phyloP scores from a whole-genome alignment of 2,113 vertebrate genomes.

The Pseudopipra pipra region DNA sequence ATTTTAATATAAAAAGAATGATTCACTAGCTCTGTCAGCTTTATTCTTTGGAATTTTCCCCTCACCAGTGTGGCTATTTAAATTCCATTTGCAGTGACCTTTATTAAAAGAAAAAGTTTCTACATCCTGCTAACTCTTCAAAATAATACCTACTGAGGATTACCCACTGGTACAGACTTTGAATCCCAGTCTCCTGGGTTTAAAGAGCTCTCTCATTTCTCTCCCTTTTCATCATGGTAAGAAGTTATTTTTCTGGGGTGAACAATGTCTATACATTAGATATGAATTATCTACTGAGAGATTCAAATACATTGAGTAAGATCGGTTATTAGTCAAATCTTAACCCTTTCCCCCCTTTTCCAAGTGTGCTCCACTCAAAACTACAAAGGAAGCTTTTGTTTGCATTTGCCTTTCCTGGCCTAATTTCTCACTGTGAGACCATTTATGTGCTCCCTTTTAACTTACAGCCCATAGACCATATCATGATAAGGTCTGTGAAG shows the following conservation, averaged over 20 bases:
- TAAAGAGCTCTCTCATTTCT: neutral
- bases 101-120: neutral
- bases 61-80: neutral
- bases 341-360: neutral
- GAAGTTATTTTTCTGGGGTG: neutral
- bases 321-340: neutral
- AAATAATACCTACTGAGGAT: neutral
- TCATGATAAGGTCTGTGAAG: neutral
- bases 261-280: neutral
- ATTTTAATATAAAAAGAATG: neutral
- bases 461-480: neutral
- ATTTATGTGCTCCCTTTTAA: neutral
- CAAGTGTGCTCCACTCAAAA: neutral
- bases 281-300: neutral
- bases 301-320: neutral
- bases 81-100: conserved; percentile 18
- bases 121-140: neutral
- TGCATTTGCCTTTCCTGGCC: neutral
- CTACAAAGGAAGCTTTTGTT: neutral
- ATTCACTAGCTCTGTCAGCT: neutral
- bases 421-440: neutral
- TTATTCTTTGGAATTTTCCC: neutral
- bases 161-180: neutral
- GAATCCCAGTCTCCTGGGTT: neutral
- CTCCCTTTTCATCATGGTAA: neutral